Evolutionary conservation across 2,888 invertebrate genomes (phyloP), one percentile per base, ranked within the genome.

Genomic region (Synanthedon tipuliformis): DNA sequence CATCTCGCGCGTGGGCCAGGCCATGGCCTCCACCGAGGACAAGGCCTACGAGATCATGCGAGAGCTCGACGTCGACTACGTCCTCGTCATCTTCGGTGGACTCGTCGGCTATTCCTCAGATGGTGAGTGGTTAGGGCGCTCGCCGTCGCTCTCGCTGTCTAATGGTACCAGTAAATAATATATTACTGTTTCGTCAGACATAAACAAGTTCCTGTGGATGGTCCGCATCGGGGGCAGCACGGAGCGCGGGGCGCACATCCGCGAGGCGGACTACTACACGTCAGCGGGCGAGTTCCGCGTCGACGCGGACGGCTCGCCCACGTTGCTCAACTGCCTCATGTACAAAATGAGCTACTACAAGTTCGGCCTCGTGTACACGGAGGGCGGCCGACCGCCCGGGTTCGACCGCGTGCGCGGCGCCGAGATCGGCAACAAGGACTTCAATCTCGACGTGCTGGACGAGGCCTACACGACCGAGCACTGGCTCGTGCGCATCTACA

Each of bases 131-230:
- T n/a, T n/a, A n/a, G n/a, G n/a, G n/a, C n/a, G n/a, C n/a, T n/a
- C n/a, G n/a, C n/a, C n/a, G n/a, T n/a, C n/a, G n/a, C n/a, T n/a
- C n/a, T n/a, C n/a, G n/a, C n/a, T n/a, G n/a, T n/a, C n/a, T n/a
- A n/a, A n/a, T n/a, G n/a, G n/a, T n/a, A n/a, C n/a, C n/a, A n/a
- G 23, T 23, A 23, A 23, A 34, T 34, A 34, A 34, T 8, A 27
- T 16, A 1, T 3, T 34, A 10, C 40, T 15, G 3, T 10, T 10
- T 34, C 34, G 11, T 0, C 78, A 95, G 95, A 99, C 78, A 98
- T 99, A 58, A 99, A 99, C 88, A 99, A 99, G 89, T 99, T 99
- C 88, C 90, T 99, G 59, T 99, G 99, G 99, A 99, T 99, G 99
- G 99, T 99, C 85, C 96, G 76, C 50, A 96, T 97, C 76, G 98